Percentiles rank a stretch among this genome's conserved stretches.
Conservation (phyloP, 2,888 invertebrate genomes). For the Eupelmus urozonus region DNA sequence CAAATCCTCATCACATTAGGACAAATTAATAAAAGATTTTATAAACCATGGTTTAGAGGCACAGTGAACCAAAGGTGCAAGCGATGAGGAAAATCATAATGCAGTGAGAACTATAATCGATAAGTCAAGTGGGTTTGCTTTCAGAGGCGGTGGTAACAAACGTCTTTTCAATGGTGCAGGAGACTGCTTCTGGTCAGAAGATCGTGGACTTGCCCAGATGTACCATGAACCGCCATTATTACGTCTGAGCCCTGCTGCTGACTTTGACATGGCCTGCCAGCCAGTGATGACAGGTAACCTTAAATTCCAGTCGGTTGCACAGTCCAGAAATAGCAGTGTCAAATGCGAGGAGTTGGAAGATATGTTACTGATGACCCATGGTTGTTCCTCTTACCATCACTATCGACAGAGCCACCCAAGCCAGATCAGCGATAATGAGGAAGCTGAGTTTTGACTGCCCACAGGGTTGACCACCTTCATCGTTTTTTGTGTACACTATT, state of each 20-base stretch:
- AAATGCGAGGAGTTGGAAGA: slow-evolving; percentile 76
- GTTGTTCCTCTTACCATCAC: slow-evolving; percentile 81
- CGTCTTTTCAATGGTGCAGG: slow-evolving; percentile 67
- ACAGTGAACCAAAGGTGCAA: slow-evolving; percentile 26
- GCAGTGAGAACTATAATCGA: slow-evolving; percentile 43
- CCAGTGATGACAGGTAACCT: slow-evolving; percentile 49
- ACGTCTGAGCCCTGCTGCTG: slow-evolving; percentile 56
- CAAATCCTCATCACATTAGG: slow-evolving; percentile 7
- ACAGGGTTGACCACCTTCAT: slow-evolving; percentile 35
- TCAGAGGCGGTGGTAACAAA: slow-evolving; percentile 74
- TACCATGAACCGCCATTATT: slow-evolving; percentile 67
- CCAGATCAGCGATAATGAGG: slow-evolving; percentile 30
- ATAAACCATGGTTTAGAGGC: slow-evolving; percentile 30
- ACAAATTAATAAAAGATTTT: slow-evolving; percentile 23
- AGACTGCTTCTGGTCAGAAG: slow-evolving; percentile 56
- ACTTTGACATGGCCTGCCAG: slow-evolving; percentile 48
- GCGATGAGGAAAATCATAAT: slow-evolving; percentile 38
- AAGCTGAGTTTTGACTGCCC: slow-evolving; percentile 54
- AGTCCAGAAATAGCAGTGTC: slow-evolving; percentile 28
- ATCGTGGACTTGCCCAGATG: slow-evolving; percentile 68
- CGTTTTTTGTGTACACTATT: slow-evolving; percentile 36
- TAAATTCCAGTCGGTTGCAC: slow-evolving; percentile 59
- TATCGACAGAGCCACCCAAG: slow-evolving; percentile 36
- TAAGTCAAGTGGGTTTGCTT: slow-evolving; percentile 67
- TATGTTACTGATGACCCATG: slow-evolving; percentile 83